Conservation (phyloP, 92 coral and sea anemone species). For the Epizoanthus scotinus region DNA sequence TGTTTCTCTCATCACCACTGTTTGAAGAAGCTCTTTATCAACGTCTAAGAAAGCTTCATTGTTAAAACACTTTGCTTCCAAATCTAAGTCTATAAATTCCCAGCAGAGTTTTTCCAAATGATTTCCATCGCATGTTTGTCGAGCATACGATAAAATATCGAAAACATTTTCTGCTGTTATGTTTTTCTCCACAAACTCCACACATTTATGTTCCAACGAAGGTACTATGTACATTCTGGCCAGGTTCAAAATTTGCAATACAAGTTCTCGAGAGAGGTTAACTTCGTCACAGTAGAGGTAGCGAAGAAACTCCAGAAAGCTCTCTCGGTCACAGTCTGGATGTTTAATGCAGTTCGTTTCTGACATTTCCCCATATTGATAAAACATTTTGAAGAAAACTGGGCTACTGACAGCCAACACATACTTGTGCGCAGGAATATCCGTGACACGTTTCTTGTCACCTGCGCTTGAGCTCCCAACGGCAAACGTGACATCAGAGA, state of each 20-base stretch:
- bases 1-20: slow-evolving; percentile 59
- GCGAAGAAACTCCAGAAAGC: slow-evolving; percentile 70
- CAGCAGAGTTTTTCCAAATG: slow-evolving; percentile 69
- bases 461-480: slow-evolving; percentile 21
- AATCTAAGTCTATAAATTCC: slow-evolving; percentile 65
- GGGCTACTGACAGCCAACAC: slow-evolving; percentile 84
- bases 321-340: slow-evolving; percentile 76
- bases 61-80: slow-evolving; percentile 54
- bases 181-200: slow-evolving; percentile 57
- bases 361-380: slow-evolving; percentile 55
- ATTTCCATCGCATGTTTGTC: slow-evolving; percentile 58
- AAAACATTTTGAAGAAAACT: slow-evolving; percentile 77
- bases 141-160: slow-evolving; percentile 65
- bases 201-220: slow-evolving; percentile 61
- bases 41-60: slow-evolving; percentile 60
- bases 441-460: slow-evolving; percentile 20
- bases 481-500: slow-evolving; percentile 60
- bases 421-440: slow-evolving; percentile 79
- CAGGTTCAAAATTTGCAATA: slow-evolving; percentile 61
- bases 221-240: slow-evolving; percentile 80
- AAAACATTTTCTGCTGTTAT: slow-evolving; percentile 63
- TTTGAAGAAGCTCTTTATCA: slow-evolving; percentile 45
- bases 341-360: slow-evolving; percentile 56
- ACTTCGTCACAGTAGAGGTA: slow-evolving; percentile 73
- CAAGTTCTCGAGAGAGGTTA: slow-evolving; percentile 62